phyloP scores from a whole-genome alignment of 2,797 vertebrate genomes.

The Merluccius polli region DNA sequence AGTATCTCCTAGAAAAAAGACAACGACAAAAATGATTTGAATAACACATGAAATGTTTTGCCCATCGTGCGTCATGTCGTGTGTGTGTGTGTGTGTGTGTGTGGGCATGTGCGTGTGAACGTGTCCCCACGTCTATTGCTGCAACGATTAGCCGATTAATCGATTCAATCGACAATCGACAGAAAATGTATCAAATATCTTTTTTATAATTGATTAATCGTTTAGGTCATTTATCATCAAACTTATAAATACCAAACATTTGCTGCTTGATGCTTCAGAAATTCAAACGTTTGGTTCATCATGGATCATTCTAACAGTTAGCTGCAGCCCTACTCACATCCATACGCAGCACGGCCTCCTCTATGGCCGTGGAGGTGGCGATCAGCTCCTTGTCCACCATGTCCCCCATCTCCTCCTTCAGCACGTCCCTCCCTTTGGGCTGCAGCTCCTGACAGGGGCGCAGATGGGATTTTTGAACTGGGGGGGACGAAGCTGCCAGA shows the following conservation, averaged over 20 bases:
- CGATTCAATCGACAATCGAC: too few relatives aligned
- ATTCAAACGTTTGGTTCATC: too few relatives aligned
- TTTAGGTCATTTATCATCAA: too few relatives aligned
- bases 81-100: not conserved
- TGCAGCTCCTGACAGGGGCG: constrained; percentile 84
- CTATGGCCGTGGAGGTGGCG: constrained; percentile 83
- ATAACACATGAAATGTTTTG: not conserved
- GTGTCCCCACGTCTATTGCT: constrained; percentile 83
- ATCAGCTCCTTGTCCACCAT: constrained; percentile 95
- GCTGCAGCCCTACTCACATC: too few relatives aligned
- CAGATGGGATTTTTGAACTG: too few relatives aligned
- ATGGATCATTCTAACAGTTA: too few relatives aligned
- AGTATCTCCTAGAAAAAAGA: constrained; percentile 84
- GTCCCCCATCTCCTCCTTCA: constrained; percentile 86
- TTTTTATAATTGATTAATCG: too few relatives aligned
- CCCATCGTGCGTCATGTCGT: not conserved
- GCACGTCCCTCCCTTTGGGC: constrained; percentile 81
- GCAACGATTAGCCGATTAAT: too few relatives aligned
- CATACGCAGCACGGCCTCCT: constrained; percentile 84
- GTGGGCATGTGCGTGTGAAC: not conserved
- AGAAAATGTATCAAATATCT: too few relatives aligned
- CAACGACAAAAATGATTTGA: not conserved
- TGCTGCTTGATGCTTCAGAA: too few relatives aligned
- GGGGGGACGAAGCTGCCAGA: too few relatives aligned
- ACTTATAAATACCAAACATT: too few relatives aligned